Evolutionary conservation across 2,888 invertebrate genomes (phyloP), one percentile per base, ranked within the genome.

Genomic region (Drosophila recens): DNA sequence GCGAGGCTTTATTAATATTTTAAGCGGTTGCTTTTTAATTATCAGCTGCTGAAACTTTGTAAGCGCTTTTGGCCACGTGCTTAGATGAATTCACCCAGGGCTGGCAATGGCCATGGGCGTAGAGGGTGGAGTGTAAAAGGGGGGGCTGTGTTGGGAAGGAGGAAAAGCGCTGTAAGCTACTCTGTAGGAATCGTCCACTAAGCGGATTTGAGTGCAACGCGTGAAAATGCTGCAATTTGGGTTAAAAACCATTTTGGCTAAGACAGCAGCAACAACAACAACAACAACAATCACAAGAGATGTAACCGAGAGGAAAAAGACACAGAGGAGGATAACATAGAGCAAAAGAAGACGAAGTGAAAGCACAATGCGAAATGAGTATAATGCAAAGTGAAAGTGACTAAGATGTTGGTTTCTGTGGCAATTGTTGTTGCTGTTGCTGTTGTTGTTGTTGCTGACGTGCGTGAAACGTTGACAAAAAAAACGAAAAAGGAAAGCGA

Each of bases 171-270:
- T 63, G 76, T 48, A 62, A 68, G 65, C 56, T 57, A 56, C 64
- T 61, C 59, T 65, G 61, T 53, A 51, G 59, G 62, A 40, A 58
- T 63, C 61, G 69, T 38, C 40, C 40, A 65, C 45, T 71, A 74
- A 80, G 80, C 77, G 67, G 72, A 77, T 83, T 83, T 57, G 54
- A 80, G 74, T 69, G 80, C 74, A 69, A 56, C 69, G 64, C 71
- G 67, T 69, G 71, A 69, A 74, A 80, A 80, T 62, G 62, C 65
- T 68, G 63, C 57, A 75, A 85, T 82, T 79, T 82, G 69, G 82
- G 85, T 68, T 82, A 85, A 82, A 79, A 85, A 75, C 67, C 85
- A 79, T 78, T 86, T 80, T 70, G 80, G 71, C 63, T 65, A 78
- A 72, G 66, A 64, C 67, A 38, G 30, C 33, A 57, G 15, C 54